Base-by-base conservation (phyloP, 2,888 invertebrate genomes). In the Tolmerus cingulatus region DNA sequence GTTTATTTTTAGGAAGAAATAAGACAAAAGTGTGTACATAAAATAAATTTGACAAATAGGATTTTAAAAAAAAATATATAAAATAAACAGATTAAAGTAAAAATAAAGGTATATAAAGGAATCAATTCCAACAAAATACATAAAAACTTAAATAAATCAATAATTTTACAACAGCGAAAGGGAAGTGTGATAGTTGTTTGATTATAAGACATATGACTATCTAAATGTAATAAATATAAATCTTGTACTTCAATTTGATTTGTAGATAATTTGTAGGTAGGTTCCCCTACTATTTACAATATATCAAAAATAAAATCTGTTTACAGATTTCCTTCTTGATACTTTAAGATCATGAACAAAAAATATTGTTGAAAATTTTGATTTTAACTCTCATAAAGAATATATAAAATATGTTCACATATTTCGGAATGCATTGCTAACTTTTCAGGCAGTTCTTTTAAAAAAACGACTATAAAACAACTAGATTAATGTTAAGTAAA, bases 221-320 rank as follows among this genome's bases (percentile, higher is more conserved):
- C 40, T 78, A 43, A 43, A 43, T 78, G 23, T 57, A 82, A 82
- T 82, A 82, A 82, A 82, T 82, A 82, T 82, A 82, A 82, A 82
- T 66, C 82, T 82, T 82, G 82, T 82, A 82, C 82, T 82, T 82
- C 23, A 37, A 81, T 81, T 81, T 27, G 81, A 81, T 40, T 78
- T 78, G 43, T 37, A 78, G 37, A 40, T 78, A 51, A 79, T 79
- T 66, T 79, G 16, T 46, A 27, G 51, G 27, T 46, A 40, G n/a
- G 46, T 30, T 46, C 23, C 30, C 12, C 27, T 79, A 51, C 23
- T 79, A 79, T 79, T 51, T 79, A 79, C 51, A 79, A 27, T 12
- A 51, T 66, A 27, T 27, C 19, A 66, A 27, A 66, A 66, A 66
- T 46, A 46, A 46, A 40, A 66, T 66, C 66, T 66, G 66, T 57